phyloP scores from a whole-genome alignment of 1,140 invertebrate species.

The Pentalonia nigronervosa region DNA sequence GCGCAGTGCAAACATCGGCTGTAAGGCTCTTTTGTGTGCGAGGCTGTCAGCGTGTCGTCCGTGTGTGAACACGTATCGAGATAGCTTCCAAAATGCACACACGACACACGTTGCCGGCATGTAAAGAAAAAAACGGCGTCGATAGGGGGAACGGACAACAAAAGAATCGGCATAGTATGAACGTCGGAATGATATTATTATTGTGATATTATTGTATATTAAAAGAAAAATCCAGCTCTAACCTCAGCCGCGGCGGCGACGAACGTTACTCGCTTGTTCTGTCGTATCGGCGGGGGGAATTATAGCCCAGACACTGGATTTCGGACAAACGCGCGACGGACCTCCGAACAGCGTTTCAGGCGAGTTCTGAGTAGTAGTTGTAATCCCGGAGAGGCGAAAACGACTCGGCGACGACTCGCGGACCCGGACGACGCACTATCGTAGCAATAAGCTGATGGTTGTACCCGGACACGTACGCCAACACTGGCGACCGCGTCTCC shows the following conservation, averaged over 20 bases:
- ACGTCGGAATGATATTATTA: background rate
- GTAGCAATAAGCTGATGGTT: background rate
- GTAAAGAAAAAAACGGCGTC: background rate
- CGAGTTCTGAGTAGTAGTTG: too few species aligned
- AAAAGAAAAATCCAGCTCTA: background rate
- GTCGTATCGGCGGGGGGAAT: background rate
- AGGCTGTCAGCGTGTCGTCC: background rate
- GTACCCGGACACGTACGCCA: background rate
- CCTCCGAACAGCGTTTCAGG: background rate
- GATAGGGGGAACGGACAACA: background rate
- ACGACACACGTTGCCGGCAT: background rate
- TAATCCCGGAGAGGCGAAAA: background rate
- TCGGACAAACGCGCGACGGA: background rate
- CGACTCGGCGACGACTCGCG: background rate
- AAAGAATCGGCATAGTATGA: background rate
- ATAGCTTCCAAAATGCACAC: background rate
- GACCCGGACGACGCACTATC: background rate
- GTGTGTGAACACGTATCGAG: background rate
- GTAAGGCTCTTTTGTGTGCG: background rate
- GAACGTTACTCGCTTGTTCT: background rate
- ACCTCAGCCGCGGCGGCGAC: background rate
- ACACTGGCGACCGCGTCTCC: conserved; percentile 9
- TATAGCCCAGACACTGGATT: background rate
- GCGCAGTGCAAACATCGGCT: background rate
- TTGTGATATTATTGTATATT: too few species aligned